Base-by-base conservation (phyloP, 2,113 vertebrate species). In the Pelusios castaneus region DNA sequence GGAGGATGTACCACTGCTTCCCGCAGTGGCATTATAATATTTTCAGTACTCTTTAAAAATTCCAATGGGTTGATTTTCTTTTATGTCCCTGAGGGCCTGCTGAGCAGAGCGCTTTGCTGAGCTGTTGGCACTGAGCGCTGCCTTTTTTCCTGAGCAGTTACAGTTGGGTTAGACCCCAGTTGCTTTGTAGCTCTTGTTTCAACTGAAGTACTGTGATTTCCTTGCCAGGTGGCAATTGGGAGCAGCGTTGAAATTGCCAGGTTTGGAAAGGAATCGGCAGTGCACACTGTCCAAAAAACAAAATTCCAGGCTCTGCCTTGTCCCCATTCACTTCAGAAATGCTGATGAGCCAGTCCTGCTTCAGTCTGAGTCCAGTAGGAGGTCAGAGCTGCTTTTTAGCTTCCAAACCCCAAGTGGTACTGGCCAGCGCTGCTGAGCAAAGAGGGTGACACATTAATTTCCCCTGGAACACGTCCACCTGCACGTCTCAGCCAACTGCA, bases 241-340 rank as follows among this genome's bases (percentile, higher is more conserved):
- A 95, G 89, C 73, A 4, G 79, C 76, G 94, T 95, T 97, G 95
- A 96, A 95, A 95, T 96, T 91, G 82, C 94, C 85, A 87, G 63
- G 92, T 95, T 91, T 5, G 60, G 90, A 94, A 96, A 96, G 91
- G 90, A 95, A 92, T 92, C 93, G 95, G 75, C 49, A 75, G 75
- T 67, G 90, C 78, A 12, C 87, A 84, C 94, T 95, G 91, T 93
- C 92, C 91, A 82, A 93, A 96, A 78, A 87, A 93, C 87, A 90
- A n/a, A 8, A 70, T 29, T 81, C 92, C 96, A 88, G 34, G 45
- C 38, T 21, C 43, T 25, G 86, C 17, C 95, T 79, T 89, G 87
- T 25, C 89, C 92, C 77, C 89, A 63, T 43, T 79, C 85, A 89
- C 87, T 89, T 84, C 34, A 84, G 76, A 89, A 93, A 92, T 24